Evolutionary conservation across 1,140 invertebrate species (phyloP), one percentile per base, ranked within the genome.

Genomic region (Atta colombica): DNA sequence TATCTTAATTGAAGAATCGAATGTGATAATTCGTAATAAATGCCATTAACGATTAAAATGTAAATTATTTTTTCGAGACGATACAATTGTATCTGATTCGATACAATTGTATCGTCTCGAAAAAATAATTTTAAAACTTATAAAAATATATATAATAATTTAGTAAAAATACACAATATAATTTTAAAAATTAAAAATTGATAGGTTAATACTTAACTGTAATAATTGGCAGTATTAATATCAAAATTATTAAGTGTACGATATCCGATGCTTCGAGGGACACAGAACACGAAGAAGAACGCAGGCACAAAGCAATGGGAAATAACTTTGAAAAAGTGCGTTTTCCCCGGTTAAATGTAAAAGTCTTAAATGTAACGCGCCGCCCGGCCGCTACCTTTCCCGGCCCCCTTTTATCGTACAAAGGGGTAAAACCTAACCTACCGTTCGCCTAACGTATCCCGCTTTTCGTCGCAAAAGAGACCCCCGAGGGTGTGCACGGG

Each of bases 361-460:
- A 81, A 89, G 58, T 87, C 86, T 90, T 90, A 90, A 90, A 75
- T 82, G 66, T 74, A 58, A 77, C 75, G 75, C 80, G 65, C n/a
- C 65, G 71, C 25, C 51, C 61, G 65, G 68, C 53, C 69, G 65
- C 88, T 78, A 85, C 74, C 80, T 87, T 68, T 31, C 55, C 45
- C 80, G 69, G 61, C 65, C 77, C 77, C 77, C 63, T 85, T 89
- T 74, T 81, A 31, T 77, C 49, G 74, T 21, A 85, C 81, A 90
- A 90, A 89, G 78, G 74, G 80, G 74, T 63, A 90, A 90, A 90
- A 90, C 77, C 86, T 86, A 78, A 84, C 69, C 69, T 75, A 86
- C 49, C 88, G 75, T 88, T 49, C 78, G 77, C 87, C 84, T 90
- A 86, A 77, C 89, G 80, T 91, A 87, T 91, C 86, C 65, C 63